These are phyloP conservation scores for Drosophila pseudotalamancana DNA, from an alignment of 2,888 invertebrate genomes.

Conservation along the genomic window DNA sequence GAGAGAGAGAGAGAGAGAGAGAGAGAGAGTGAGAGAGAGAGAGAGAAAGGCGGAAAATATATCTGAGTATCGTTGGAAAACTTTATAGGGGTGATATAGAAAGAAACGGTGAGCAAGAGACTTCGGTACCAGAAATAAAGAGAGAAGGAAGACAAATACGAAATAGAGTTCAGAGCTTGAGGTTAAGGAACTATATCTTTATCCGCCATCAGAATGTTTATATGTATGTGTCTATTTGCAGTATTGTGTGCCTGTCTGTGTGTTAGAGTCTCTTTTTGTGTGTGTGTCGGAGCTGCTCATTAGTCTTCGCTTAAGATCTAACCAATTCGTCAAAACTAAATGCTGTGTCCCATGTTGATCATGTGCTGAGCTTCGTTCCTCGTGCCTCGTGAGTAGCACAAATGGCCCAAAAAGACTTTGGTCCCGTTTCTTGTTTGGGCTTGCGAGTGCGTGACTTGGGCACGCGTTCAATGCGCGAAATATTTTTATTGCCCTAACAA, in stretches of 20 bases:
- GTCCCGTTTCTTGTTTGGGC: constrained; percentile 36
- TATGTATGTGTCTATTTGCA: not conserved
- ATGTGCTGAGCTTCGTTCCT: constrained; percentile 31
- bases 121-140: no score
- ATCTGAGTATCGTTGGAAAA: no score
- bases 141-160: no score
- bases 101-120: no score
- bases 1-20: not conserved
- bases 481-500: constrained; percentile 18
- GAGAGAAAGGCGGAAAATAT: no score
- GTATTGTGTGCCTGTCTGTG: constrained; percentile 2
- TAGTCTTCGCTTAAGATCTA: constrained; percentile 13
- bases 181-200: constrained; percentile 7
- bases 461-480: constrained; percentile 56
- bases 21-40: not conserved
- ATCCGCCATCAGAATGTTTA: not conserved
- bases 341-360: constrained; percentile 27
- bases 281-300: constrained; percentile 19
- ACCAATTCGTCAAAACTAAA: not conserved
- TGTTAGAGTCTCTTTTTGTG: no score
- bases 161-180: not conserved
- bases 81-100: no score
- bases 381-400: constrained; percentile 8
- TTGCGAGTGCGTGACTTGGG: constrained; percentile 60
- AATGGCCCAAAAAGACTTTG: constrained; percentile 27